These are phyloP conservation scores for Polyploca ridens DNA, from an alignment of 2,888 invertebrate genomes.

Conservation along the genomic window DNA sequence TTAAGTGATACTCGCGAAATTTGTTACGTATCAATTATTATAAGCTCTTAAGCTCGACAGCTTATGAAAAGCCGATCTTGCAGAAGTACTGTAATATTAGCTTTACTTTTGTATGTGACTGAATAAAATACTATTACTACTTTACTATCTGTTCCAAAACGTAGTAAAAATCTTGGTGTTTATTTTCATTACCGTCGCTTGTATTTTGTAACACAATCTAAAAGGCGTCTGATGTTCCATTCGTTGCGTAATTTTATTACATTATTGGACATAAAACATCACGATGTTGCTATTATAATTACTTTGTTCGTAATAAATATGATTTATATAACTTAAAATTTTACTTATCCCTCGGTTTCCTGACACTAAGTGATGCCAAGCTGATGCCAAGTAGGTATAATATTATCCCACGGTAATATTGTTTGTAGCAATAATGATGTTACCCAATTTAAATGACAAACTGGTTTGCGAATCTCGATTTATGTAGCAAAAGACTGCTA, in stretches of 20 bases:
- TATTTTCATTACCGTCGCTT: conserved; percentile 10
- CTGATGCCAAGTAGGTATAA: too few relatives aligned
- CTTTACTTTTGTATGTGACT: too few relatives aligned
- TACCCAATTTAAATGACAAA: background rate
- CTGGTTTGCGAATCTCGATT: background rate
- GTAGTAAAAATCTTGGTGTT: too few relatives aligned
- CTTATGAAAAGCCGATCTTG: too few relatives aligned
- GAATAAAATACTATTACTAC: too few relatives aligned
- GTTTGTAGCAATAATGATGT: background rate
- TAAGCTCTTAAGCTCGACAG: too few relatives aligned
- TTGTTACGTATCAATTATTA: too few relatives aligned
- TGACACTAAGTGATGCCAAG: background rate
- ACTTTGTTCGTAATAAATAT: conserved; percentile 18
- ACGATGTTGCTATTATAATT: conserved; percentile 20
- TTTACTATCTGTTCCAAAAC: too few relatives aligned
- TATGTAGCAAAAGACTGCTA: too few relatives aligned
- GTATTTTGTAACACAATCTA: conserved; percentile 25
- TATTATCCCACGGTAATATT: background rate
- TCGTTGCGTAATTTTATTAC: conserved; percentile 41
- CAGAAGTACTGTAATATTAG: too few relatives aligned
- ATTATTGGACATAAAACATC: conserved; percentile 39
- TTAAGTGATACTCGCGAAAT: too few relatives aligned
- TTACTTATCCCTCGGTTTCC: background rate
- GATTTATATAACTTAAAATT: conserved; percentile 13
- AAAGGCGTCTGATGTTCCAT: conserved; percentile 35